These are phyloP conservation scores for Pitangus sulphuratus DNA, from an alignment of 2,797 vertebrate genomes.

Conservation along the genomic window DNA sequence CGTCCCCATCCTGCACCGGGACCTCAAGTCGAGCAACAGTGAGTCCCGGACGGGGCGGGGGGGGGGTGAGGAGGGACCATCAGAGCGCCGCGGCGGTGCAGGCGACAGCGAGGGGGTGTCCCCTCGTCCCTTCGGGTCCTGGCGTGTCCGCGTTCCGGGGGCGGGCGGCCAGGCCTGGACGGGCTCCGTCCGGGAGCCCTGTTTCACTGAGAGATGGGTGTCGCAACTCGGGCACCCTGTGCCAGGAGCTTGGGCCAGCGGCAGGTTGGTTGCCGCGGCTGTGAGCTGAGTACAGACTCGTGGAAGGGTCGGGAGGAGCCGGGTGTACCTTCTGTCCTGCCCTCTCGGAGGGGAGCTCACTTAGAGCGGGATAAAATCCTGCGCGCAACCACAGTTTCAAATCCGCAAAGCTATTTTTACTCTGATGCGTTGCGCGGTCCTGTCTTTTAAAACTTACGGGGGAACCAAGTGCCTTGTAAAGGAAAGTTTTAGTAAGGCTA, in stretches of 20 bases:
- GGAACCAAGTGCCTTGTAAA: not conserved
- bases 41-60: conserved; percentile 66
- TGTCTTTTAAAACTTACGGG: not conserved
- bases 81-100: no score
- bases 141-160: not conserved
- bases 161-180: not conserved
- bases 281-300: not conserved
- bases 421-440: fast-evolving
- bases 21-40: conserved; percentile 98
- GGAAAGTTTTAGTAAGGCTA: not conserved
- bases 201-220: not conserved
- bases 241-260: not conserved
- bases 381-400: fast-evolving
- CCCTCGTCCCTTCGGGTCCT: not conserved
- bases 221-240: not conserved
- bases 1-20: conserved; percentile 92
- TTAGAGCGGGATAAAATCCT: not conserved
- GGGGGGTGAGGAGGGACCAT: not conserved
- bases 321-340: not conserved
- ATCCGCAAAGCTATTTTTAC: fast-evolving
- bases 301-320: not conserved
- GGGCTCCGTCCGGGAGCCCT: not conserved
- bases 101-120: not conserved
- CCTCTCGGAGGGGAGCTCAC: fast-evolving
- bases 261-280: not conserved